Base-by-base conservation (phyloP, 2,113 vertebrate genomes). In the Madoqua kirkii region DNA sequence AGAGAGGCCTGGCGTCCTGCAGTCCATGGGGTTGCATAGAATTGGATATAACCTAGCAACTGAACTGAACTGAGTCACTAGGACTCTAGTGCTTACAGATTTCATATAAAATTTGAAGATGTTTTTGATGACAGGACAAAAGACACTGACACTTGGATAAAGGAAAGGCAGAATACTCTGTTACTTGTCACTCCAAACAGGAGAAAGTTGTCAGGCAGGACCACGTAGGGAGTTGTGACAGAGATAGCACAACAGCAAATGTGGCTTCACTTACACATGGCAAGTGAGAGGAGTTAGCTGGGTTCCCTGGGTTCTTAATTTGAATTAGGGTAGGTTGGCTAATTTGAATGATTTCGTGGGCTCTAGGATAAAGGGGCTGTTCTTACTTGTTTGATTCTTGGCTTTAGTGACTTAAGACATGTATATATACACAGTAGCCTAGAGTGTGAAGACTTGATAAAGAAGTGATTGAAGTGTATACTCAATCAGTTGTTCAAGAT, bases 61-160 rank as follows among this genome's bases (percentile, higher is more conserved):
- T 71, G 64, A 36, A 67, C 4, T 36, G 17, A 71, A 71, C 64
- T 71, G n/a, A 71, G 64, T 71, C n/a, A 45, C 79, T 40, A 96
- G 43, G 27, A 89, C 29, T 91, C 23, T 84, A 64, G 59, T 90
- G 23, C 33, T 50, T 40, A 84, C 62, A 3, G 7, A 55, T 27
- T 50, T 74, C 89, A 87, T 67, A 76, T 90, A 82, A 83, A 54
- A 86, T 87, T 60, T 79, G 57, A 93, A 74, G 19, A 25, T 43
- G 31, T 84, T 86, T 62, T 43, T n/a, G 54, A 67, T 36, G 31
- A 36, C 45, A 59, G n/a, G 27, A 52, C 19, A 86, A 17, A 85
- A 45, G 10, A 59, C 23, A 54, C 3, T 86, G 33, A 45, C 19
- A 27, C 29, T 83, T 17, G 16, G 1, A 33, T 15, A 45, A 29